These are phyloP conservation scores for Phragmatobia fuliginosa DNA, from an alignment of 2,888 invertebrate species.

Conservation along the genomic window DNA sequence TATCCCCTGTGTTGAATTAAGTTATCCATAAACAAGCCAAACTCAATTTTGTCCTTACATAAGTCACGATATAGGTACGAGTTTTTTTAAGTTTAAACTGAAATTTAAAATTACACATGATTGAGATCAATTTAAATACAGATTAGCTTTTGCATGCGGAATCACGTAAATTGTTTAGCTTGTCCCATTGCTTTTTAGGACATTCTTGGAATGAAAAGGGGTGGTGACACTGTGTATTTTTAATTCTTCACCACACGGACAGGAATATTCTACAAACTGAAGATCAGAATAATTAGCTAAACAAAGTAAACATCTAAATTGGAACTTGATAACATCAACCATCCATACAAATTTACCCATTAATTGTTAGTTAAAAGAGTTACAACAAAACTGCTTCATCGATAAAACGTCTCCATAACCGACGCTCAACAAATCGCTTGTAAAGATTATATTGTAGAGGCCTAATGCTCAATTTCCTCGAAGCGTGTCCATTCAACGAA, in stretches of 20 bases:
- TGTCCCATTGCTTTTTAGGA: too few species aligned
- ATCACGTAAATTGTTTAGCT: too few species aligned
- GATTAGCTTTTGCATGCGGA: too few species aligned
- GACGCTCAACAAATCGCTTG: constrained; percentile 17
- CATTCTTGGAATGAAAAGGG: too few species aligned
- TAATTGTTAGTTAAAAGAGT: neutral
- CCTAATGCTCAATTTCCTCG: constrained; percentile 58
- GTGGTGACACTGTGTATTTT: too few species aligned
- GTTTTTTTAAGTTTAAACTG: neutral
- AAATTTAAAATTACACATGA: neutral
- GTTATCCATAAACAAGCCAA: neutral
- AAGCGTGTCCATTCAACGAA: constrained; percentile 35
- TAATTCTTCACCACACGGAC: neutral
- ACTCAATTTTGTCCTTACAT: neutral
- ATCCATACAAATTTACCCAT: neutral
- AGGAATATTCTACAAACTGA: neutral
- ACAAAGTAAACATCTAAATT: neutral
- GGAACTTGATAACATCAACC: too few species aligned
- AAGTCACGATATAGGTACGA: neutral
- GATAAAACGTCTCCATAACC: constrained; percentile 9
- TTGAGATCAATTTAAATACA: neutral
- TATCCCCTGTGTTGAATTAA: neutral
- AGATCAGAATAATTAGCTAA: neutral
- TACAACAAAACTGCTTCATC: neutral
- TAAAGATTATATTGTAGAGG: constrained; percentile 53